Percentiles rank a stretch among this genome's conserved stretches.
Evolutionary conservation across 1,140 invertebrate genomes (phyloP).

Genomic region (Habropoda laboriosa): DNA sequence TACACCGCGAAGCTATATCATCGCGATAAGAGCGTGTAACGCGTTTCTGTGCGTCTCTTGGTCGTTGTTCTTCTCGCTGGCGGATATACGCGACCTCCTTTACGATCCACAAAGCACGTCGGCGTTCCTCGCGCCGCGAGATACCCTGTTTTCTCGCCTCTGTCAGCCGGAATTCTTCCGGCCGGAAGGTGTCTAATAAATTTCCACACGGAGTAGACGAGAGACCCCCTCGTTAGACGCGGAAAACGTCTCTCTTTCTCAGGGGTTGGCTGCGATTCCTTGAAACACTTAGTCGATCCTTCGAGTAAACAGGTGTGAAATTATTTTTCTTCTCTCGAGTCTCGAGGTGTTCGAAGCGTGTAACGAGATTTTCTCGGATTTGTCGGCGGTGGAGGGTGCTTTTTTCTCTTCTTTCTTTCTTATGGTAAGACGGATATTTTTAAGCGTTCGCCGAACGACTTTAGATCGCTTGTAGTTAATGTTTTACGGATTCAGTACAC

Average conservation of each 20-base stretch:
- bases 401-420: not conserved
- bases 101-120: conserved; percentile 41
- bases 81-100: conserved; percentile 43
- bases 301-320: not conserved
- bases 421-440: not conserved
- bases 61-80: conserved; percentile 36
- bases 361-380: too few relatives aligned
- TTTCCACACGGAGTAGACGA: conserved; percentile 29
- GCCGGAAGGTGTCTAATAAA: conserved; percentile 57
- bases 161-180: conserved; percentile 41
- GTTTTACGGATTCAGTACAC: not conserved
- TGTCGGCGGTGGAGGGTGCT: too few relatives aligned
- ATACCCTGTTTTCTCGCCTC: conserved; percentile 39
- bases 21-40: conserved; percentile 56
- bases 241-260: conserved; percentile 25
- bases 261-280: too few relatives aligned
- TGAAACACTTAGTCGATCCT: too few relatives aligned
- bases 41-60: conserved; percentile 22
- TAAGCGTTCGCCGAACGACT: not conserved
- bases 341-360: too few relatives aligned
- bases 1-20: conserved; percentile 38
- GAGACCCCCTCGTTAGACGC: conserved; percentile 37
- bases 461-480: not conserved
- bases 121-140: conserved; percentile 6
- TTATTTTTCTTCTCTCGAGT: too few relatives aligned